Conservation (phyloP, 2,888 invertebrate genomes). For the Tryphoninae sp. region DNA sequence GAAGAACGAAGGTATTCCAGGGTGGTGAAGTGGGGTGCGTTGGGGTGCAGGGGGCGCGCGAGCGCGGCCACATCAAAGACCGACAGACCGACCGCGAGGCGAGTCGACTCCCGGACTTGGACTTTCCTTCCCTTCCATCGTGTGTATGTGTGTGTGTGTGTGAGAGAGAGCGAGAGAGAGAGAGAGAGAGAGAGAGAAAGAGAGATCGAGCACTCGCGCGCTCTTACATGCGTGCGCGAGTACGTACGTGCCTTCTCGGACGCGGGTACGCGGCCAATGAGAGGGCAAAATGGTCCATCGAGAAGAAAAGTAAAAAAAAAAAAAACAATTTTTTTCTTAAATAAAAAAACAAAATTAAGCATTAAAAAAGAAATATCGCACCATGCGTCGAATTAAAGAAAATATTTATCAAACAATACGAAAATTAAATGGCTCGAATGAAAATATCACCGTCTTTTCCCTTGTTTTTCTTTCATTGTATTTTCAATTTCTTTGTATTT, state of each 20-base stretch:
- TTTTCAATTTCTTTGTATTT: neutral
- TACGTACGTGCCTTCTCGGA: slow-evolving; percentile 63
- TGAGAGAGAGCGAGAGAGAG: neutral
- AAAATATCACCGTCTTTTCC: neutral
- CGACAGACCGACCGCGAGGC: slow-evolving; percentile 76
- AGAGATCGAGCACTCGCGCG: slow-evolving; percentile 64
- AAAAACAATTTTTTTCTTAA: no score
- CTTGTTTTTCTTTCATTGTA: no score
- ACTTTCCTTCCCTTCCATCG: slow-evolving; percentile 54
- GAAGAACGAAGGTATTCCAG: slow-evolving; percentile 75
- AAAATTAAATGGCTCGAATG: neutral
- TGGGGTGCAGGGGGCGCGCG: slow-evolving; percentile 47
- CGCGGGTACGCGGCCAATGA: neutral
- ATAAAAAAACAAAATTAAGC: neutral
- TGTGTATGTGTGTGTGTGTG: neutral
- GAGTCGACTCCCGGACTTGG: slow-evolving; percentile 74
- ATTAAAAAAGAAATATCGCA: neutral
- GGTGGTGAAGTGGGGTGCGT: slow-evolving; percentile 65
- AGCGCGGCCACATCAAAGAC: slow-evolving; percentile 78
- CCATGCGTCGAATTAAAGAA: no score
- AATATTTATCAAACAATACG: no score
- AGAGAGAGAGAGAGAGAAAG: neutral
- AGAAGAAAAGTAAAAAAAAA: neutral
- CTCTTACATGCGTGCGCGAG: slow-evolving; percentile 65
- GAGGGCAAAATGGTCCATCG: neutral